Evolutionary conservation across 1,140 invertebrate genomes (phyloP), one percentile per base, ranked within the genome.

Genomic region (Zaprionus vittiger): DNA sequence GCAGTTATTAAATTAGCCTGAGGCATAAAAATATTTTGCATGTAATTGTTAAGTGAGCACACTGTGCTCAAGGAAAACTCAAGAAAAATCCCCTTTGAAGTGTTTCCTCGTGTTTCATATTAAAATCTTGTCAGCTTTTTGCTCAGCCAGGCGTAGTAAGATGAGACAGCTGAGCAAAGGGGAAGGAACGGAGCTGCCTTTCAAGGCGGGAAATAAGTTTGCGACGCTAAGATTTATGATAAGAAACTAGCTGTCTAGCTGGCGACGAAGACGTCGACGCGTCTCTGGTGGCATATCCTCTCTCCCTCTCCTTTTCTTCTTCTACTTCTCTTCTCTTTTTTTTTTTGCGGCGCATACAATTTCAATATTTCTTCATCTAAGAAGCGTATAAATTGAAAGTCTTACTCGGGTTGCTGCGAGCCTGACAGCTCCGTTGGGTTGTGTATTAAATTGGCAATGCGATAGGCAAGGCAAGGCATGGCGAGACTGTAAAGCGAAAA

Each of bases 281-380:
- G 73, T 59, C 65, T 66, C 65, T 44, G 47, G 26, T 22, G 22
- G 24, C 49, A 28, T 52, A 20, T 64, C 41, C 7, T 17, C 4
- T 26, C 24, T 26, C 24, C 1, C n/a, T 17, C n/a, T 17, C 17
- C n/a, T 4, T 15, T 5, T 38, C 26, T 41, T 14, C 37, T 34
- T 59, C 22, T 44, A 4, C 56, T 55, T 34, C 31, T 34, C 41
- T 38, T 38, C 14, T 15, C 17, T 28, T 20, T 5, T 5, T 20
- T 5, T 5, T n/a, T 44, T 6, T 44, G 60, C 41, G 37, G 55
- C 71, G 74, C 70, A 76, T 81, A 89, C 75, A 84, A 90, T 90
- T 89, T 89, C 84, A 90, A 89, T 89, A 89, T 89, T 89, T 89
- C 85, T 84, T 84, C 79, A 84, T 84, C 75, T 73, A 69, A 77